These are phyloP conservation scores for Coluber constrictor DNA, from an alignment of 2,797 vertebrate genomes.

Conservation along the genomic window DNA sequence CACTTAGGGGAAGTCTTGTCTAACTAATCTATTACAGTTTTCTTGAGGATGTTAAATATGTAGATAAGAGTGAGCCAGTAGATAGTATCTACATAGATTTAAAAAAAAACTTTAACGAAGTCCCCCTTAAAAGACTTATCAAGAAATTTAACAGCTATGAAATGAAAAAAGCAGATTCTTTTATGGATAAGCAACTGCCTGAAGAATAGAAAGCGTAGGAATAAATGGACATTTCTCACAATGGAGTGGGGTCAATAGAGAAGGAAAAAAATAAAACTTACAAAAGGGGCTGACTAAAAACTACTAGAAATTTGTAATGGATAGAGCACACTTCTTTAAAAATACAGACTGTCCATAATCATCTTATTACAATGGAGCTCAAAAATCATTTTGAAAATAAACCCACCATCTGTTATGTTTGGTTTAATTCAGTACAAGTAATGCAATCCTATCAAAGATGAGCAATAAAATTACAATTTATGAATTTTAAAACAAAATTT, in stretches of 20 bases:
- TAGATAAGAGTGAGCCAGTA: background rate
- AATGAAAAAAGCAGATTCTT: background rate
- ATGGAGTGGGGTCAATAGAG: background rate
- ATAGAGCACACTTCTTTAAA: background rate
- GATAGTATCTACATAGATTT: background rate
- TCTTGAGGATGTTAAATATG: background rate
- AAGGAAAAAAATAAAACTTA: background rate
- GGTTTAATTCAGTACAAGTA: background rate
- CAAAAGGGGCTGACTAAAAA: background rate
- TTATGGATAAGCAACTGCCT: background rate
- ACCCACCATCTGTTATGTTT: background rate
- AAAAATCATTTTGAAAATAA: background rate
- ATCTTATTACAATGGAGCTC: background rate
- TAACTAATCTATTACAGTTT: background rate
- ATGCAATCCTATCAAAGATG: background rate
- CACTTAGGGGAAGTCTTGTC: background rate
- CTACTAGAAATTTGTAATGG: background rate
- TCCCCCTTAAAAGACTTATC: background rate
- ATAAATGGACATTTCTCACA: background rate
- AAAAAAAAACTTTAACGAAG: background rate
- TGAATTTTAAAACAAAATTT: background rate
- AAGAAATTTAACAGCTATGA: background rate
- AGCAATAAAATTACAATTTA: conserved; percentile 4
- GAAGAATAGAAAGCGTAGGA: background rate
- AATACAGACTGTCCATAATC: background rate